Evolutionary conservation across 2,797 vertebrate genomes (phyloP).

Genomic region (Dicrostonyx torquatus): DNA sequence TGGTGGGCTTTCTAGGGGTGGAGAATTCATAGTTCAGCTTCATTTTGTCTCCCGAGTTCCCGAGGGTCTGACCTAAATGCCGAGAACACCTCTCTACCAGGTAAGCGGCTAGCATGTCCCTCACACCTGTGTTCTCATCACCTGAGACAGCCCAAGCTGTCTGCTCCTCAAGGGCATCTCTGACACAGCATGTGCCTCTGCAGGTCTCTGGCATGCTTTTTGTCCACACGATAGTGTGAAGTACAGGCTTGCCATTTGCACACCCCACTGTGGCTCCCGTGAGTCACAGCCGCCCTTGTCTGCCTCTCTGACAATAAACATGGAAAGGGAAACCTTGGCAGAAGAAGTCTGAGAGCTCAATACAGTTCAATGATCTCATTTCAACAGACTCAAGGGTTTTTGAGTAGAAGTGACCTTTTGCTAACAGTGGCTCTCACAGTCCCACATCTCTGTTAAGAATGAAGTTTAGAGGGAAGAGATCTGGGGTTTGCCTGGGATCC

Average conservation of each 20-base stretch:
- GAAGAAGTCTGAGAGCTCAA: not conserved
- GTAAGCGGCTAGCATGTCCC: rapidly evolving
- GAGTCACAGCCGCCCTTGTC: not conserved
- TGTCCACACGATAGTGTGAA: no score
- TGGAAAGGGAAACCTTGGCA: not conserved
- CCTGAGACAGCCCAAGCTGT: not conserved
- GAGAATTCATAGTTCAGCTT: not conserved
- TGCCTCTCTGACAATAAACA: not conserved
- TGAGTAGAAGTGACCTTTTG: not conserved
- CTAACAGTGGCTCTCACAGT: not conserved
- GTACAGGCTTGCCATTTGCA: not conserved
- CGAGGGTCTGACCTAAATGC: not conserved
- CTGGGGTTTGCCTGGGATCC: not conserved
- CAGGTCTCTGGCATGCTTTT: no score
- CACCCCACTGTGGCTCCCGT: no score
- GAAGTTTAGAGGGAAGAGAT: not conserved
- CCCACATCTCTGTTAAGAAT: not conserved
- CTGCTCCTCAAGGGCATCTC: not conserved
- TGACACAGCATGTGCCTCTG: not conserved
- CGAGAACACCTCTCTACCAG: not conserved
- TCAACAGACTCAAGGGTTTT: not conserved
- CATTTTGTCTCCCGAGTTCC: not conserved
- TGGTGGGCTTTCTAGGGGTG: not conserved
- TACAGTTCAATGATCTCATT: not conserved
- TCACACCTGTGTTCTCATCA: not conserved